Evolutionary conservation across 1,140 invertebrate genomes (phyloP), one percentile per base, ranked within the genome.

Genomic region (Agrilus planipennis): DNA sequence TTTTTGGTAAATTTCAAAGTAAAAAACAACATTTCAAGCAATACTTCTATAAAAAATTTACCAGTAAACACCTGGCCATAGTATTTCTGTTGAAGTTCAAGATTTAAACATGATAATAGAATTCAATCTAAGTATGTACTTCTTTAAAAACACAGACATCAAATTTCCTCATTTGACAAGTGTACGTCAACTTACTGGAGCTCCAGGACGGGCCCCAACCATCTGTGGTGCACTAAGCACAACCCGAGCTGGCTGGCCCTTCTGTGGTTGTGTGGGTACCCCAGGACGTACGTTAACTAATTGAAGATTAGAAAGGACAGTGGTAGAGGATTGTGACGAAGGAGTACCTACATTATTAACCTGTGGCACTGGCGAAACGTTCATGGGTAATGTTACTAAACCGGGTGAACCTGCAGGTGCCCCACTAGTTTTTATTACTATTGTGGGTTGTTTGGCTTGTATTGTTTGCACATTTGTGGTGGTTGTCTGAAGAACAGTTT

Each of bases 211-310:
- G 16, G 81, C 69, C 41, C 80, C 81, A 47, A 88, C 78, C 65
- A 90, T 77, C 59, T 88, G 85, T 39, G 75, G 75, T 54, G 77
- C 72, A 47, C 79, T 78, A 51, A 87, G 79, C 44, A 90, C 80
- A 43, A 89, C 79, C 45, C 86, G 72, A 11, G 81, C 48, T 49
- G 77, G 75, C 40, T 75, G 76, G 31, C 75, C 76, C 58, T 87
- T 88, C 54, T 81, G 79, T 41, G 74, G 67, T 41, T 75, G 72
- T 40, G 71, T 61, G 16, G 80, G 76, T 29, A 77, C 70, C 36
- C 74, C 49, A 21, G 81, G 77, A 46, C 84, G 70, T 67, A 88
- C 78, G 68, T 89, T 89, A 35, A 91, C 70, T 57, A 91, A 84
- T 61, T 88, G 84, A 47, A 90, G 81, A 68, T 84, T 84, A 35